phyloP scores from a whole-genome alignment of 2,113 vertebrate genomes.

The Regulus satrapa region DNA sequence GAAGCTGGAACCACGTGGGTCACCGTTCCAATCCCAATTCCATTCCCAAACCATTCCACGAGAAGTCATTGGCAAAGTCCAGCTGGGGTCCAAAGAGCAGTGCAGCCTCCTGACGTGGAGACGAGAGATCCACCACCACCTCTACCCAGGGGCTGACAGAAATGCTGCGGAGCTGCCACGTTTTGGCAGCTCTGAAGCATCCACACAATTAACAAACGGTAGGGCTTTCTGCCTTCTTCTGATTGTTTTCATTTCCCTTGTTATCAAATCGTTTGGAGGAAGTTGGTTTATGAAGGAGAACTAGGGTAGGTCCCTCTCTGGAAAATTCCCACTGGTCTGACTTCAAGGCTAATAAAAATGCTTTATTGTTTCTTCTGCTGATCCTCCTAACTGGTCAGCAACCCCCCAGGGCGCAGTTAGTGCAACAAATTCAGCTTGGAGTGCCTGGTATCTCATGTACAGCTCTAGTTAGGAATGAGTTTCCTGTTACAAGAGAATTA shows the following conservation, averaged over 20 bases:
- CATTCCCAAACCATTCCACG: background rate
- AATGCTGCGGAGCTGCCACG: background rate
- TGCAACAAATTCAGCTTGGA: background rate
- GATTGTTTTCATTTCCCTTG: constrained; percentile 8
- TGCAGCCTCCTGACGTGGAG: background rate
- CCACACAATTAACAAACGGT: background rate
- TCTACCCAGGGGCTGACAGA: background rate
- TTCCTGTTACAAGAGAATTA: background rate
- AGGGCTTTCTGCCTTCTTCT: background rate
- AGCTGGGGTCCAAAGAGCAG: background rate
- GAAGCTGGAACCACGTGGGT: no score
- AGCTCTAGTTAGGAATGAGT: background rate
- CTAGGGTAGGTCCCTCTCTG: background rate
- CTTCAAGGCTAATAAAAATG: constrained; percentile 67
- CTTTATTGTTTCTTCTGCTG: constrained; percentile 62
- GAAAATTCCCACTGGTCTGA: constrained; percentile 36
- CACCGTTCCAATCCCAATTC: no score
- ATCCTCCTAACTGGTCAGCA: constrained; percentile 48
- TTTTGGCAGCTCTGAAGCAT: background rate
- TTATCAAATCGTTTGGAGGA: constrained; percentile 8
- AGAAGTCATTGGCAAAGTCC: background rate
- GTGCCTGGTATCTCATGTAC: background rate
- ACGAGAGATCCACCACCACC: background rate
- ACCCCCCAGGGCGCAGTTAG: constrained; percentile 29
- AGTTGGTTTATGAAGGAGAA: constrained; percentile 26